Percentiles rank a stretch among this genome's conserved stretches.
Evolutionary conservation across 2,113 vertebrate species (phyloP).

Genomic region (Dromaius novaehollandiae): DNA sequence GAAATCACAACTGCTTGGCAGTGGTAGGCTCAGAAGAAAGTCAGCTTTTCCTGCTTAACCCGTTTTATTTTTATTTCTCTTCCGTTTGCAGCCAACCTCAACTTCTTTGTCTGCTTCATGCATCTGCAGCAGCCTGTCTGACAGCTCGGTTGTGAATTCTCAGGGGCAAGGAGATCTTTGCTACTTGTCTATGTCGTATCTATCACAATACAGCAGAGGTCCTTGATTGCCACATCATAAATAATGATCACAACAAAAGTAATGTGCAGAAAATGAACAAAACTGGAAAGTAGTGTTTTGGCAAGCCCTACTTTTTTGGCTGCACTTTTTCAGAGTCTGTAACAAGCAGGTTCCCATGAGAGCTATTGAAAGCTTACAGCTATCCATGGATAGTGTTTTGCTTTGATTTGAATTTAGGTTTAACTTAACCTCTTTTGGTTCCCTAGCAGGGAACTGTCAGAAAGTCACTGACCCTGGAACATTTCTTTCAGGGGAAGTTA

Average conservation of each 20-base stretch:
- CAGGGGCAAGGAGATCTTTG: not conserved
- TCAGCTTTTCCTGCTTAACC: not conserved
- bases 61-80: slow-evolving; percentile 15
- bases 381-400: not conserved
- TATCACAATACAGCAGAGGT: not conserved
- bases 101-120: not conserved
- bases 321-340: not conserved
- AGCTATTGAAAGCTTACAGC: not conserved
- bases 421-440: not conserved
- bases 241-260: not conserved
- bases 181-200: not conserved
- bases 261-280: not conserved
- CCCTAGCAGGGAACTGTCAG: not conserved
- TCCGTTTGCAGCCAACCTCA: not conserved
- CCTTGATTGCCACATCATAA: not conserved
- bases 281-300: not conserved
- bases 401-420: not conserved
- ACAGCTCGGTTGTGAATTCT: not conserved
- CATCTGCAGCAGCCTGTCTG: not conserved
- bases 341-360: not conserved
- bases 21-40: not conserved
- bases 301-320: not conserved
- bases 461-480: not conserved
- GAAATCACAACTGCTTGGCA: slow-evolving; percentile 8
- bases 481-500: not conserved